Evolutionary conservation across 2,113 vertebrate species (phyloP).

Genomic region (Mungos mungo): DNA sequence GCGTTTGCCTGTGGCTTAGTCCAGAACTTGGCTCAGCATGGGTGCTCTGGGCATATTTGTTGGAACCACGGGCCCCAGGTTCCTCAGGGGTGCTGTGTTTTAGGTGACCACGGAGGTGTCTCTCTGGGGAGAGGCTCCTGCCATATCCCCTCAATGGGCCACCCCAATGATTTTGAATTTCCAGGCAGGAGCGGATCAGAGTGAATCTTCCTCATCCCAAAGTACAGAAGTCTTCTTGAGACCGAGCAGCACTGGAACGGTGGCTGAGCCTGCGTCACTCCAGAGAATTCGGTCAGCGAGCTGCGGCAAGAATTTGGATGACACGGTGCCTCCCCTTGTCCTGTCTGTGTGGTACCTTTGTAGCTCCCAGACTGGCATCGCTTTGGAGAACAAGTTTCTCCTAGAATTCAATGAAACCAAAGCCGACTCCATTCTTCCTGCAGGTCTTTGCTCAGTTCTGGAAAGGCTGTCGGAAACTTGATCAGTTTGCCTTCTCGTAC

Average conservation of each 20-base stretch:
- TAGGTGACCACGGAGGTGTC: neutral
- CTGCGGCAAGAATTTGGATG: neutral
- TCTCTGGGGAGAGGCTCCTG: neutral
- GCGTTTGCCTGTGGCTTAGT: accelerated
- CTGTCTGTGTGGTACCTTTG: neutral
- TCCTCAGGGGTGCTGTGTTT: neutral
- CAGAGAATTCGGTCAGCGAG: neutral
- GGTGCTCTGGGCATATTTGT: neutral
- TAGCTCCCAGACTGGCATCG: neutral
- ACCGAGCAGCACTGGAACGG: neutral
- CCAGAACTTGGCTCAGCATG: accelerated
- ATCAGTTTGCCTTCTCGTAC: neutral
- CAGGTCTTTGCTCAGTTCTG: neutral
- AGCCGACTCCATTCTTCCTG: too few species aligned
- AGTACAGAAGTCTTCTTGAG: neutral
- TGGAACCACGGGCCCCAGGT: neutral
- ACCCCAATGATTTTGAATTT: neutral
- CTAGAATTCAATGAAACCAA: neutral
- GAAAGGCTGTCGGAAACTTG: neutral
- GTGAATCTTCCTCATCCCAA: neutral
- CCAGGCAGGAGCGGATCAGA: neutral
- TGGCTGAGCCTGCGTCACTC: neutral
- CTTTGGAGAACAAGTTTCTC: neutral
- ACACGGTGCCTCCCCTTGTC: neutral
- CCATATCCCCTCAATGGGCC: neutral